phyloP scores from a whole-genome alignment of 2,888 invertebrate species.

The Folsomia manolachei region DNA sequence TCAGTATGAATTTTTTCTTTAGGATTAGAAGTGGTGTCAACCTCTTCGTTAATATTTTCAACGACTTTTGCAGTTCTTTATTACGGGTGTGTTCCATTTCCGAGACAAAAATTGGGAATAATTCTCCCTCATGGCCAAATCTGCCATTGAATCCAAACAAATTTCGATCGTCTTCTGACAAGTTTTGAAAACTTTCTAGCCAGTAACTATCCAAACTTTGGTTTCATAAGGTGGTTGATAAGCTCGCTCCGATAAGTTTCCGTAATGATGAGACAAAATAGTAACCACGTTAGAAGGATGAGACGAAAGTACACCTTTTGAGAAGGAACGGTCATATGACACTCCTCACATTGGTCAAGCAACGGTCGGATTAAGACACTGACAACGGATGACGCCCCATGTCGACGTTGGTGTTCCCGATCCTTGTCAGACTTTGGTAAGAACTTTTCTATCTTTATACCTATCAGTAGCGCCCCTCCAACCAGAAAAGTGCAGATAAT shows the following conservation, averaged over 20 bases:
- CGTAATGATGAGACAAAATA: not conserved
- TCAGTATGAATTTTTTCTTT: not conserved
- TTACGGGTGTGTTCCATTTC: not conserved
- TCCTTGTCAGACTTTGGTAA: no score
- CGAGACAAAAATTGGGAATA: not conserved
- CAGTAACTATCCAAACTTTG: not conserved
- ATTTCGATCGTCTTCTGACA: not conserved
- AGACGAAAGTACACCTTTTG: not conserved
- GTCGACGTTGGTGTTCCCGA: no score
- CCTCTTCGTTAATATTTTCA: no score
- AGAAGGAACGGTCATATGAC: not conserved
- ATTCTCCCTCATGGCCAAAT: not conserved
- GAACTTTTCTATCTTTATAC: no score
- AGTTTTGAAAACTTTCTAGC: no score
- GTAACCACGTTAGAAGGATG: not conserved
- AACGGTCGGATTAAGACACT: not conserved
- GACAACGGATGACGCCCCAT: not conserved
- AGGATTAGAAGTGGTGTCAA: not conserved
- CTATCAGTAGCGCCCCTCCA: no score
- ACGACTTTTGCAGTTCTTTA: no score
- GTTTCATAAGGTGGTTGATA: not conserved
- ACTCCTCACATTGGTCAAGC: slow-evolving; percentile 7
- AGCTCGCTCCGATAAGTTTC: not conserved
- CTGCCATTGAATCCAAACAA: not conserved
- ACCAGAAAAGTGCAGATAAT: no score